A percentile compares a stretch with the other conserved stretches of the same genome.
These are phyloP conservation scores for Tetrao urogallus DNA, from an alignment of 2,113 vertebrate species.

Conservation along the genomic window DNA sequence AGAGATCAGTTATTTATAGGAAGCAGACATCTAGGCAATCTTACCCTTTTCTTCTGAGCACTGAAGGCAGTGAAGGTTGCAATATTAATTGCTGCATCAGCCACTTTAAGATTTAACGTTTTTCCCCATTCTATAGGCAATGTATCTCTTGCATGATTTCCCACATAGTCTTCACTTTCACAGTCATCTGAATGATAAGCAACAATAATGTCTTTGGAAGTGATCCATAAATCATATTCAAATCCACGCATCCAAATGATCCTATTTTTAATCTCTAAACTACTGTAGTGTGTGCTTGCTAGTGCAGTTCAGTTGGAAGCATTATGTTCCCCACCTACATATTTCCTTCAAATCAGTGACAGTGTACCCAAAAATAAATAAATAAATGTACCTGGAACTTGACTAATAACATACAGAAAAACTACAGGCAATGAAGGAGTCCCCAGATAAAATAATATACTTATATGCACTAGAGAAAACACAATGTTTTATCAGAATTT, in stretches of 20 bases:
- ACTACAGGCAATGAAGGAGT: neutral
- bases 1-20: conserved; percentile 61
- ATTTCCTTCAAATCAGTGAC: conserved; percentile 61
- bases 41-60: conserved; percentile 52
- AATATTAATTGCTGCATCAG: conserved; percentile 78
- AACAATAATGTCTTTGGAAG: conserved; percentile 71
- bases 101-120: conserved; percentile 69
- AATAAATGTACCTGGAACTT: conserved; percentile 19
- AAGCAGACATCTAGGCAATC: conserved; percentile 56
- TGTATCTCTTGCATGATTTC: conserved; percentile 67
- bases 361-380: neutral
- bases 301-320: conserved; percentile 51
- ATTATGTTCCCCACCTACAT: conserved; percentile 64
- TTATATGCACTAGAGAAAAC: neutral
- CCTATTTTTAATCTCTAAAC: conserved; percentile 75
- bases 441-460: neutral
- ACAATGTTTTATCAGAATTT: neutral
- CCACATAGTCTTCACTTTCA: conserved; percentile 64
- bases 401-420: conserved; percentile 25
- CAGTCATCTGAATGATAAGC: conserved; percentile 70
- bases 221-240: conserved; percentile 79
- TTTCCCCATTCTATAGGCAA: conserved; percentile 46
- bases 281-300: conserved; percentile 50
- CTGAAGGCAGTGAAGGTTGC: conserved; percentile 55
- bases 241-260: conserved; percentile 68